Conservation (phyloP, 2,113 vertebrate genomes). For the Oxygymnocypris stewartii region DNA sequence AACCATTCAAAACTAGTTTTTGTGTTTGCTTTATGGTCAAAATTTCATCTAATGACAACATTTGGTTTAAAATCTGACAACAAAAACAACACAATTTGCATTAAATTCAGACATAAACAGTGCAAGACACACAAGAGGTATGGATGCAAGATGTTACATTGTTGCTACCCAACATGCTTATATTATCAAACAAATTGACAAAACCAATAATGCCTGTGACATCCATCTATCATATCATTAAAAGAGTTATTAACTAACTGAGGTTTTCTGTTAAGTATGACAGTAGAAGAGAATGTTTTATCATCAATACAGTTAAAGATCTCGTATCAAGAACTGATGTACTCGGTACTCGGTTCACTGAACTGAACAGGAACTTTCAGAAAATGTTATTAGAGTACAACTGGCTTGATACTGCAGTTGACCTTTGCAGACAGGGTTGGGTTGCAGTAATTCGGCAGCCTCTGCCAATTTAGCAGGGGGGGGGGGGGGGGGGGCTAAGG, state of each 20-base stretch:
- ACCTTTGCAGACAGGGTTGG: slow-evolving; percentile 13
- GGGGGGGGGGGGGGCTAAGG: no score
- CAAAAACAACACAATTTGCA: neutral
- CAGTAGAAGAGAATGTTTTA: neutral
- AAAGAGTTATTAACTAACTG: neutral
- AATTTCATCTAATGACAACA: neutral
- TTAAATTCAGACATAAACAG: neutral
- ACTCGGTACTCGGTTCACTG: neutral
- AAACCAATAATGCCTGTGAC: neutral
- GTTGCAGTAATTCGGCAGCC: neutral
- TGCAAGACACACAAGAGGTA: neutral
- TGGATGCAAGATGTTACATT: neutral
- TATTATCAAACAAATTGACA: neutral
- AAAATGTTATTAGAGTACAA: neutral
- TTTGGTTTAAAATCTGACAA: neutral
- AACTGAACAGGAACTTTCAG: neutral
- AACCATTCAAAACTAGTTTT: neutral
- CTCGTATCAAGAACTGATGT: neutral
- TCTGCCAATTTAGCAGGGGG: no score
- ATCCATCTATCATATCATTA: neutral
- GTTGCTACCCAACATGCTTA: neutral
- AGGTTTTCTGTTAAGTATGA: neutral
- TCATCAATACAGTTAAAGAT: neutral
- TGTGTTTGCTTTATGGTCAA: neutral
- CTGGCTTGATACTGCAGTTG: neutral